phyloP scores from a whole-genome alignment of 2,888 invertebrate genomes.

The Galeruca laticollis region DNA sequence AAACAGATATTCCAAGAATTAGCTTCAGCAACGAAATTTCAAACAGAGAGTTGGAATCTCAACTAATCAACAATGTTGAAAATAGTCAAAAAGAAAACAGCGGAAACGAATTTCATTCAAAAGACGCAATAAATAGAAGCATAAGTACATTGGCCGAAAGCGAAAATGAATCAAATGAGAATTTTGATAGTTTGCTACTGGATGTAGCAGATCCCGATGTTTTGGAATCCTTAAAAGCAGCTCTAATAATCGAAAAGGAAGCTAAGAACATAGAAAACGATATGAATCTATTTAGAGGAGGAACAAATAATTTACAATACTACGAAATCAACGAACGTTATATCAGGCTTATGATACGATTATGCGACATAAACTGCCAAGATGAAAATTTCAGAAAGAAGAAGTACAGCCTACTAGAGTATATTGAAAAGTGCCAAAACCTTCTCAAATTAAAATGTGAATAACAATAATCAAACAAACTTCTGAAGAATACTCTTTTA shows the following conservation, averaged over 20 bases:
- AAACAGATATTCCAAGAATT: conserved; percentile 34
- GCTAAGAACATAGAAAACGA: conserved; percentile 43
- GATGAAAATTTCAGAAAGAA: conserved; percentile 45
- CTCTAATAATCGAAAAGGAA: conserved; percentile 44
- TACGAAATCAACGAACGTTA: conserved; percentile 51
- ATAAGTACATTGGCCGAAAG: conserved; percentile 9
- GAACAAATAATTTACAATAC: conserved; percentile 44
- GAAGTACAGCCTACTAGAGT: conserved; percentile 45
- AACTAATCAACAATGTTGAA: neutral
- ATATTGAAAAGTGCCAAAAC: conserved; percentile 48
- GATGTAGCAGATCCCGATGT: conserved; percentile 45
- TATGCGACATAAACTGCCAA: conserved; percentile 48
- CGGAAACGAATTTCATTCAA: conserved; percentile 19
- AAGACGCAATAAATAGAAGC: conserved; percentile 12
- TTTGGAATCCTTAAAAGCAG: conserved; percentile 41
- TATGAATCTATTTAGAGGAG: conserved; percentile 42
- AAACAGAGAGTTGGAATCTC: conserved; percentile 10
- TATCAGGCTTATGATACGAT: conserved; percentile 46
- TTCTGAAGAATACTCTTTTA: too few species aligned
- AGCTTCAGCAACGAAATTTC: conserved; percentile 43
- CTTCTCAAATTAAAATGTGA: conserved; percentile 40
- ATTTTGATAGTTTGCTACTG: conserved; percentile 31
- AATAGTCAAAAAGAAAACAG: neutral
- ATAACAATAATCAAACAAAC: neutral
- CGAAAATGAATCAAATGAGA: conserved; percentile 21